Evolutionary conservation across 2,113 vertebrate genomes (phyloP).

Genomic region (Atherinomorus stipes): DNA sequence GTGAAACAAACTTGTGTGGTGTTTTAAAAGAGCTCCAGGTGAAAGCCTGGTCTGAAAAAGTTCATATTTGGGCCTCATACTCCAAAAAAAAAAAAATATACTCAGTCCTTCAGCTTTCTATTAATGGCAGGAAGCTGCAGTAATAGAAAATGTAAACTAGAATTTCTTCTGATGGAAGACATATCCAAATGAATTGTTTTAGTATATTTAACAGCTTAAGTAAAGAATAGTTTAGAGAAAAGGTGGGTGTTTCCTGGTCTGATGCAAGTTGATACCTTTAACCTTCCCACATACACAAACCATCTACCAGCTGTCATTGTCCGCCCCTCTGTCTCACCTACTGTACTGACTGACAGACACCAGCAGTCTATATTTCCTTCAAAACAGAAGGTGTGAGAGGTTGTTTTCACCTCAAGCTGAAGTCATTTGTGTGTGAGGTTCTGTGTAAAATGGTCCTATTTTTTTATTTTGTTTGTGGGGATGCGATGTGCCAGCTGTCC

Average conservation of each 20-base stretch:
- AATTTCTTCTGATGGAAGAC: too few species aligned
- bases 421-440: conserved; percentile 44
- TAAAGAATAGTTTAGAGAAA: not conserved
- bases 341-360: conserved; percentile 39
- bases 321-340: conserved; percentile 26
- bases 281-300: conserved; percentile 16
- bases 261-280: conserved; percentile 28
- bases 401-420: conserved; percentile 12
- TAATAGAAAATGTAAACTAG: too few species aligned
- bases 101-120: too few species aligned
- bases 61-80: too few species aligned
- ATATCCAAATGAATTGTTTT: too few species aligned
- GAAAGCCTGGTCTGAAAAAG: not conserved
- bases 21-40: not conserved
- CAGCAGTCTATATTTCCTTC: conserved; percentile 44
- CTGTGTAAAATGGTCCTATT: conserved; percentile 14
- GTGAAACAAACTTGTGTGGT: not conserved
- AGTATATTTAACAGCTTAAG: not conserved
- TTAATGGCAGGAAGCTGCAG: too few species aligned
- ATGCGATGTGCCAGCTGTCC: conserved; percentile 63
- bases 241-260: conserved; percentile 22
- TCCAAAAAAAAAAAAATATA: too few species aligned
- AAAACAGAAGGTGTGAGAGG: conserved; percentile 29
- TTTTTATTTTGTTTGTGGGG: conserved; percentile 11
- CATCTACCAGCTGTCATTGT: conserved; percentile 62